phyloP scores from a whole-genome alignment of 2,797 vertebrate species.

The Siniperca undulata region DNA sequence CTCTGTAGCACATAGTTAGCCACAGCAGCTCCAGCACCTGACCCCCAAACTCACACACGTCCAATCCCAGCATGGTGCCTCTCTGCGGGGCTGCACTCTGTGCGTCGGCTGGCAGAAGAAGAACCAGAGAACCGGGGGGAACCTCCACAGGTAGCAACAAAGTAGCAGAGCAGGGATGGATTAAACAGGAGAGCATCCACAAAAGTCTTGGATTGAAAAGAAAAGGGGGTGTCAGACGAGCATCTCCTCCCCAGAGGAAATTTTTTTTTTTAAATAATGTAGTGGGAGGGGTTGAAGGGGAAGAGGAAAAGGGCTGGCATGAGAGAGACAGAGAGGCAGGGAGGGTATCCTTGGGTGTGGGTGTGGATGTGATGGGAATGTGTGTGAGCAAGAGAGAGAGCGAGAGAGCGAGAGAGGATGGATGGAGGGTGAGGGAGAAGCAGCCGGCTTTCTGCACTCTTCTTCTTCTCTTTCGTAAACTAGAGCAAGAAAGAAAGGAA shows the following conservation, averaged over 20 bases:
- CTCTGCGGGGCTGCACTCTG: slow-evolving; percentile 65
- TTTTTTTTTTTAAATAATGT: slow-evolving; percentile 11
- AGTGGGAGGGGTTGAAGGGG: slow-evolving; percentile 35
- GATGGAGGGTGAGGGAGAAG: slow-evolving; percentile 47
- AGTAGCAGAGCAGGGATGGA: slow-evolving; percentile 51
- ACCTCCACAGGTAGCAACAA: slow-evolving; percentile 75
- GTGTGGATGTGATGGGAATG: slow-evolving; percentile 73
- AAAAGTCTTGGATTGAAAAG: slow-evolving; percentile 49
- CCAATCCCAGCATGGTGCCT: slow-evolving; percentile 92
- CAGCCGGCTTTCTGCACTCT: slow-evolving; percentile 59
- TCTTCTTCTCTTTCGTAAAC: slow-evolving; percentile 29
- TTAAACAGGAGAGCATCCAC: slow-evolving; percentile 62
- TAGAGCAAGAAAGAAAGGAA: slow-evolving; percentile 16
- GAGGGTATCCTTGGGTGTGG: slow-evolving; percentile 83
- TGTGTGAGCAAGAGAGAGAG: slow-evolving; percentile 54
- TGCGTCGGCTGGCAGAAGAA: slow-evolving; percentile 52
- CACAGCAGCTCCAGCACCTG: slow-evolving; percentile 92
- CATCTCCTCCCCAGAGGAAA: slow-evolving; percentile 62
- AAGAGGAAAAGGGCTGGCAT: slow-evolving; percentile 27
- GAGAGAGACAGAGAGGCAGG: slow-evolving; percentile 53
- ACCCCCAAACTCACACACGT: slow-evolving; percentile 93
- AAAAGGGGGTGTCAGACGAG: slow-evolving; percentile 62
- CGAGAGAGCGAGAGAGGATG: slow-evolving; percentile 31
- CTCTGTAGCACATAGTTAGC: slow-evolving; percentile 93
- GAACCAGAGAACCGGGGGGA: slow-evolving; percentile 58